These are phyloP conservation scores for Thunnus albacares DNA, from an alignment of 2,797 vertebrate species.

Conservation along the genomic window DNA sequence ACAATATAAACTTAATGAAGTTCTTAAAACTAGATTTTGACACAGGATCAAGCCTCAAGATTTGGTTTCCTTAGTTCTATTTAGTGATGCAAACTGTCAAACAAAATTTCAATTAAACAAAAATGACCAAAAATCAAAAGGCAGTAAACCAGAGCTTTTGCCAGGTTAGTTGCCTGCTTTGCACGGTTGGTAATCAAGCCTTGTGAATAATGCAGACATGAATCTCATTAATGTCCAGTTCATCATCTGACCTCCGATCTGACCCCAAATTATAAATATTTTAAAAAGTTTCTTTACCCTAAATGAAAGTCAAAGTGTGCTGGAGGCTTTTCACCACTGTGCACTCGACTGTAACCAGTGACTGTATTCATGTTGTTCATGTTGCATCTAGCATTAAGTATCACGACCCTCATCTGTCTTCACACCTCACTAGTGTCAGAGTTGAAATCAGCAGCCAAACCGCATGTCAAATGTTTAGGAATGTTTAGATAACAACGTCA, in stretches of 20 bases:
- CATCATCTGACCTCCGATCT: constrained; percentile 1
- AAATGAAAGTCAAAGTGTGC: background rate
- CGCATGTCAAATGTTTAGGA: constrained; percentile 73
- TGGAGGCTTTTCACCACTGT: too few species aligned
- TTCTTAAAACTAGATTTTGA: background rate
- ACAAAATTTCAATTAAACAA: too few species aligned
- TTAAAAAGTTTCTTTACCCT: background rate
- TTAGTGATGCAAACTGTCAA: too few species aligned
- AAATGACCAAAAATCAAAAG: background rate
- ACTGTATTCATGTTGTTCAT: background rate
- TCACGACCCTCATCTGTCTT: too few species aligned
- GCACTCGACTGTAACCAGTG: background rate
- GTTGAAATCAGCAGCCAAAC: constrained; percentile 24
- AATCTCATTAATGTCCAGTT: background rate
- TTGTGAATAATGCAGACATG: background rate
- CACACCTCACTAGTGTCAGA: background rate
- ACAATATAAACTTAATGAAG: background rate
- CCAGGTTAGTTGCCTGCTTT: too few species aligned
- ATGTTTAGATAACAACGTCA: constrained; percentile 72
- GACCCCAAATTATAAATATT: background rate
- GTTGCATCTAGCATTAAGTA: background rate
- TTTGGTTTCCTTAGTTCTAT: background rate
- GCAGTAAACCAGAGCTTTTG: too few species aligned
- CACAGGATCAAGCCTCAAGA: background rate
- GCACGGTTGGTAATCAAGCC: background rate